Evolutionary conservation across 2,113 vertebrate species (phyloP), one percentile per base, ranked within the genome.

Genomic region (Podarcis raffonei): DNA sequence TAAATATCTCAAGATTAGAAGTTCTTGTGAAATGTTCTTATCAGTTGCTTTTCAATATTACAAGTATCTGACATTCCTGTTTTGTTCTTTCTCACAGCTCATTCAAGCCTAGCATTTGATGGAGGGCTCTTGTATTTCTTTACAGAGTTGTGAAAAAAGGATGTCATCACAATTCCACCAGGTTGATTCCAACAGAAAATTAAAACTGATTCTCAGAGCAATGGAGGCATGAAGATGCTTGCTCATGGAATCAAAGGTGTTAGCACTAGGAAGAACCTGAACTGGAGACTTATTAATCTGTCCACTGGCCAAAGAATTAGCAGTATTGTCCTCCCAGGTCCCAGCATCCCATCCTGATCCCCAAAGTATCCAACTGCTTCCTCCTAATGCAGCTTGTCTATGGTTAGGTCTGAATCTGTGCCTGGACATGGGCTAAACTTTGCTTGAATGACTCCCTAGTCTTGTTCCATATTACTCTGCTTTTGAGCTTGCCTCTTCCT

Each of bases 11-110:
- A 15, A 95, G 95, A 95, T 92, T 92, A 96, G 66, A 13, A 0
- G 85, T 32, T 89, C 90, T 91, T 95, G 92, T 89, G 94, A 94
- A 96, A 95, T 92, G 87, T 83, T 83, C 75, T 94, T 95, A 96
- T 94, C 93, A 0, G 69, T 93, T 84, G 87, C 81, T 78, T 42
- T 86, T 85, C 87, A 80, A 71, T 39, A 75, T 91, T 89, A 93
- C 86, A 81, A 95, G 83, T 88, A 88, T 92, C 94, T 32, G 35
- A 32, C 90, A 75, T 71, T 78, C 30, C 0, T 91, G 57, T 72
- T 90, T 12, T 39, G 79, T 89, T 86, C 57, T 89, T 89, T 80
- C 69, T 35, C 42, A 48, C 71, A 77, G 30, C 9, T 37, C 83
- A n/a, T 79, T 82, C 66, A 42, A 23, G 57, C 30, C 35, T 9